Percentiles rank a stretch among this genome's conserved stretches.
phyloP scores from a whole-genome alignment of 2,888 invertebrate genomes.

The Dicycla oo region DNA sequence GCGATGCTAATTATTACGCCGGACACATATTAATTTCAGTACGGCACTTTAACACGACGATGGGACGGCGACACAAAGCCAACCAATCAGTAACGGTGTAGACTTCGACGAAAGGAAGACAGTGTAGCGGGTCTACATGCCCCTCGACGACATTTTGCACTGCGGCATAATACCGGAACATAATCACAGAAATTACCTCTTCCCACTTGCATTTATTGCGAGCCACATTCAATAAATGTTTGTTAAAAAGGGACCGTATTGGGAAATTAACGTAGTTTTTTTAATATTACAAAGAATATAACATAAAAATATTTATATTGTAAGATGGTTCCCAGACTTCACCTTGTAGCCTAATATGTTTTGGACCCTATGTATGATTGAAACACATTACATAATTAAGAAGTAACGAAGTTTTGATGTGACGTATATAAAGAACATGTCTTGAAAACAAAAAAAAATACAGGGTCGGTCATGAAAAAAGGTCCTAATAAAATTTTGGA shows the following conservation, averaged over 20 bases:
- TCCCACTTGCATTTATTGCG: slow-evolving; percentile 27
- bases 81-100: slow-evolving; percentile 81
- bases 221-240: background rate
- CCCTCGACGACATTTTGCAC: slow-evolving; percentile 59
- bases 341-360: background rate
- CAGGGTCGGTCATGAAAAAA: no score
- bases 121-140: slow-evolving; percentile 64
- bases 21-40: slow-evolving; percentile 87
- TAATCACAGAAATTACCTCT: slow-evolving; percentile 21
- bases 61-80: slow-evolving; percentile 73
- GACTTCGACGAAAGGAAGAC: slow-evolving; percentile 76
- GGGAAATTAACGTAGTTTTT: background rate
- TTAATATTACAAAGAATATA: background rate
- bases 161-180: slow-evolving; percentile 47
- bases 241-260: background rate
- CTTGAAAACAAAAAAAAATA: background rate
- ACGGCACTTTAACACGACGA: slow-evolving; percentile 81
- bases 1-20: slow-evolving; percentile 86
- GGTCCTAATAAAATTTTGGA: background rate
- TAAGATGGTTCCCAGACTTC: background rate
- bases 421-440: background rate
- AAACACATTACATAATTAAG: background rate
- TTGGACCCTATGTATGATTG: background rate
- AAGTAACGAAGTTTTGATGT: background rate
- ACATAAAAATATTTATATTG: background rate